phyloP scores from a whole-genome alignment of 2,113 vertebrate species.

The Melanocharis versteri region DNA sequence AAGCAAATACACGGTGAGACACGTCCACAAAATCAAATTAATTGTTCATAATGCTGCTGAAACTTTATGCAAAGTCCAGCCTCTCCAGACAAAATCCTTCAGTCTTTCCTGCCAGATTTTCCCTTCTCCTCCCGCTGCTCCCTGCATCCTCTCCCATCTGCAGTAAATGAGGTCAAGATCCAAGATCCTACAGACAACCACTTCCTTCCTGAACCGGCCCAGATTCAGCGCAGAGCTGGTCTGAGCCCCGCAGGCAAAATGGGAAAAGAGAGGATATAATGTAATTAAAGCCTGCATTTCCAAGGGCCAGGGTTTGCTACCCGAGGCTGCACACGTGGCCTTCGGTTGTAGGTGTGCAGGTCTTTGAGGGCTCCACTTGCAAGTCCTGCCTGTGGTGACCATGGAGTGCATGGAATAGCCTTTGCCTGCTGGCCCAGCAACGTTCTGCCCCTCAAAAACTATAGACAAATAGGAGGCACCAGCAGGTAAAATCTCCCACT shows the following conservation, averaged over 20 bases:
- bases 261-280: background rate
- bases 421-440: background rate
- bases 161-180: constrained; percentile 52
- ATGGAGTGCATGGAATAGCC: background rate
- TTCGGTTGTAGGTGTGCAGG: background rate
- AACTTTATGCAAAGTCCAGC: background rate
- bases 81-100: background rate
- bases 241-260: background rate
- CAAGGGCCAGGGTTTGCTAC: background rate
- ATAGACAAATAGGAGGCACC: background rate
- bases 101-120: background rate
- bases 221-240: background rate
- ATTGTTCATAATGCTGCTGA: background rate
- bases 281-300: background rate
- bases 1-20: background rate
- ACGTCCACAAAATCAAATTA: background rate
- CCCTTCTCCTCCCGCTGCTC: background rate
- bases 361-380: background rate
- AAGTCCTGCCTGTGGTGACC: background rate
- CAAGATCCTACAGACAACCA: constrained; percentile 30
- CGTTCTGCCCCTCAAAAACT: background rate
- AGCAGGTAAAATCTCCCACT: background rate
- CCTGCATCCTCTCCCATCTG: constrained; percentile 4
- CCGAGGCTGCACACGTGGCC: background rate
- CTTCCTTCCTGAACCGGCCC: constrained; percentile 21